These are phyloP conservation scores for Eumerus sabulonum DNA, from an alignment of 2,888 invertebrate genomes.

Conservation along the genomic window DNA sequence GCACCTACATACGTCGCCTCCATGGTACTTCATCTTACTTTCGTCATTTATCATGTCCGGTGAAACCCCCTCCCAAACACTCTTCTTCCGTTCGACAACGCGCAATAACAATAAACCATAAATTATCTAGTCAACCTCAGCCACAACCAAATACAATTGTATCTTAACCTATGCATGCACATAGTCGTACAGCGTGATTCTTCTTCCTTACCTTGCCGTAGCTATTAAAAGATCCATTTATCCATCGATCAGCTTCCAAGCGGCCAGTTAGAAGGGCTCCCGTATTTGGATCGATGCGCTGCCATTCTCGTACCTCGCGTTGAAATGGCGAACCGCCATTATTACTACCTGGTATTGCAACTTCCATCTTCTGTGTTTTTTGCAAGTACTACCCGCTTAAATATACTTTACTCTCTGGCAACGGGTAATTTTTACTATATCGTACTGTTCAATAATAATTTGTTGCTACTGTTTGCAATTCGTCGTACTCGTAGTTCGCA, in stretches of 20 bases:
- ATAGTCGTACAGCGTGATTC: neutral
- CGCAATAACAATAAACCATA: conserved; percentile 56
- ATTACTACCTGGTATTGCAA: conserved; percentile 71
- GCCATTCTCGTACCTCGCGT: conserved; percentile 79
- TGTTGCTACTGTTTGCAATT: conserved; percentile 48
- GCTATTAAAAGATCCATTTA: conserved; percentile 78
- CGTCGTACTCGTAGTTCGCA: conserved; percentile 19
- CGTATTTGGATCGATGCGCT: conserved; percentile 79
- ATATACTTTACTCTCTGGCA: conserved; percentile 3
- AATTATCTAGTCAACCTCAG: conserved; percentile 54
- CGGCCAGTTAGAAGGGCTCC: conserved; percentile 79
- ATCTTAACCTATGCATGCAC: neutral
- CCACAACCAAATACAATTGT: conserved; percentile 30
- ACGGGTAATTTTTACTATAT: conserved; percentile 35
- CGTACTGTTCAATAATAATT: conserved; percentile 53
- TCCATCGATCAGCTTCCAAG: conserved; percentile 79
- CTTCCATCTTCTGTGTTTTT: conserved; percentile 68
- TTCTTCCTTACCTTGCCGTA: conserved; percentile 78
- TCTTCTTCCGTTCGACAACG: neutral
- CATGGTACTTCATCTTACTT: conserved; percentile 34
- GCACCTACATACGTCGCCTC: neutral
- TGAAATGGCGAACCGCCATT: conserved; percentile 78
- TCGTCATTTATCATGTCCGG: conserved; percentile 46
- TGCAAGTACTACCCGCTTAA: no score
- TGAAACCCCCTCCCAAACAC: conserved; percentile 15